Conservation (phyloP, 2,888 invertebrate genomes). For the Dermolepida albohirtum region DNA sequence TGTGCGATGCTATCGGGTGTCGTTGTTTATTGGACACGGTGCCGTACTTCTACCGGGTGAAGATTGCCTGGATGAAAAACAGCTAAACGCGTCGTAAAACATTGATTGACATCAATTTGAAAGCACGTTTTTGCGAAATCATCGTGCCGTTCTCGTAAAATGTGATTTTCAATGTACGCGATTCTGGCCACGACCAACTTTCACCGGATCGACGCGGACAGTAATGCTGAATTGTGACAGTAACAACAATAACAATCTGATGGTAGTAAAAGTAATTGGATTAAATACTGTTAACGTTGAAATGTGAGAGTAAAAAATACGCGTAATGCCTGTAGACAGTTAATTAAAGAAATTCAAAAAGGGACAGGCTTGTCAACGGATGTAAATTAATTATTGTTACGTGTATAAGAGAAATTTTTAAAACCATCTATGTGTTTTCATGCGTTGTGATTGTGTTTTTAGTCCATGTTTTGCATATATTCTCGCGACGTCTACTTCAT, state of each 20-base stretch:
- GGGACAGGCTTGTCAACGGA: too few relatives aligned
- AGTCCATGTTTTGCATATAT: too few relatives aligned
- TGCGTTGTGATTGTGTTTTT: too few relatives aligned
- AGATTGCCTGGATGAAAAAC: slow-evolving; percentile 6
- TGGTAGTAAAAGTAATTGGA: slow-evolving; percentile 20
- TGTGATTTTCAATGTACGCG: slow-evolving; percentile 2
- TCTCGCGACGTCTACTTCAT: too few relatives aligned
- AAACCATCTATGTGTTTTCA: background rate
- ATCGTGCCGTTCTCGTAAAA: slow-evolving; percentile 10
- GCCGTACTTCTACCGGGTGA: background rate
- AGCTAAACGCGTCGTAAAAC: slow-evolving; percentile 14
- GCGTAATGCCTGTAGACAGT: slow-evolving; percentile 4
- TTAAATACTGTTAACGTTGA: background rate
- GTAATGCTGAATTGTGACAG: background rate
- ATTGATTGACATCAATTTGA: slow-evolving; percentile 19
- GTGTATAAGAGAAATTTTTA: background rate
- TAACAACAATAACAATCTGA: background rate
- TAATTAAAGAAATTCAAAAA: background rate
- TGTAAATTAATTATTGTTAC: too few relatives aligned
- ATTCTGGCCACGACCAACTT: slow-evolving; percentile 5
- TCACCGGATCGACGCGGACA: slow-evolving; percentile 4
- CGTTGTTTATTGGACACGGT: slow-evolving; percentile 2
- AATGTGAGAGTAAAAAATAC: slow-evolving; percentile 6
- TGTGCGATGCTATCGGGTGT: slow-evolving; percentile 1
- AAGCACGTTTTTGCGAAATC: slow-evolving; percentile 22